Evolutionary conservation across 2,797 vertebrate species (phyloP), one percentile per base, ranked within the genome.

Genomic region (Tamandua tetradactyla): DNA sequence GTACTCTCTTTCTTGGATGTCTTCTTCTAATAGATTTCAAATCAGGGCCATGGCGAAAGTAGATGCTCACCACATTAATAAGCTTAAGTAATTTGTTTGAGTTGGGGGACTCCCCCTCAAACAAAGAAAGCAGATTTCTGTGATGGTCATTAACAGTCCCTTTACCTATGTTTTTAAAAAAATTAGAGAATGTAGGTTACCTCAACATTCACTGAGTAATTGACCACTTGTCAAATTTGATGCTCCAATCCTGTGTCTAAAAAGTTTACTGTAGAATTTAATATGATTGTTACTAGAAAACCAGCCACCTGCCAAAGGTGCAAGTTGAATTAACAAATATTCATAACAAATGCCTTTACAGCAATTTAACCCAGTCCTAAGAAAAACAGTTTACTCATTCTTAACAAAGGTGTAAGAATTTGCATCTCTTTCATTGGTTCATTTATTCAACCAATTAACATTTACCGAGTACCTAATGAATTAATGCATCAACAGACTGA

Each of bases 341-440:
- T 32, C 30, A 44, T 37, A 72, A 37, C 52, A 82, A 94, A 76
- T 55, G 52, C 32, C 49, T 27, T 76, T 57, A 62, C 12, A 94
- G 23, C 32, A 64, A 89, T 89, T 87, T 85, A 95, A 93, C 76
- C 12, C 11, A 37, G 9, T 64, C 42, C 37, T 55, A 59, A 90
- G 30, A 78, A 89, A 71, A 82, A 76, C 2, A 94, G 75, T 89
- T 94, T 66, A 81, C 96, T 96, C 89, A 96, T 97, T 98, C 97
- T 94, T 97, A 89, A 95, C 37, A 85, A 97, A 98, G 94, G 95
- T 97, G 96, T 98, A 96, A 82, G 17, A 85, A 95, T 92, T 91
- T 97, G 92, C 81, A 91, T 94, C 85, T 91, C 66, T 96, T 92
- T 96, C 97, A 98, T 98, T 97, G 95, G 40, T 49, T 94, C 64